Evolutionary conservation across 2,888 invertebrate genomes (phyloP).

Genomic region (Cacoxenus indagator): DNA sequence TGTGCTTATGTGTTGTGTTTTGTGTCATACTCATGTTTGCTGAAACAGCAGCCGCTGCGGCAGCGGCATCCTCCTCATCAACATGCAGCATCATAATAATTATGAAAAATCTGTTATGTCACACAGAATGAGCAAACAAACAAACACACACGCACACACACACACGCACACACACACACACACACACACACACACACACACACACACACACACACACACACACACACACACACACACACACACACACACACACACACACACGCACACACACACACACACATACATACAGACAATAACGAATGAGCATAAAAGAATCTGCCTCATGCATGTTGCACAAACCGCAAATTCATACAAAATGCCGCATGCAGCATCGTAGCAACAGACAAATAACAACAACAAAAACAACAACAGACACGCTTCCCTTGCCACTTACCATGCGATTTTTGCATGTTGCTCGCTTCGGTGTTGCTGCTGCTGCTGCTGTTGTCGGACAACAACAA

Average conservation of each 20-base stretch:
- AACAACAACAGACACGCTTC: background rate
- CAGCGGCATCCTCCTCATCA: too few relatives aligned
- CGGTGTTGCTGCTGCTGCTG: background rate
- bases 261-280: too few relatives aligned
- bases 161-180: too few relatives aligned
- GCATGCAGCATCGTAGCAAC: background rate
- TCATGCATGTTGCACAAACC: slow-evolving; percentile 6
- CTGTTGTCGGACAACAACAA: background rate
- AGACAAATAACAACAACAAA: too few relatives aligned
- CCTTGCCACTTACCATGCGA: background rate
- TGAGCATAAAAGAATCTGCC: background rate
- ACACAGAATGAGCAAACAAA: slow-evolving; percentile 7
- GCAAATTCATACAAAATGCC: slow-evolving; percentile 2
- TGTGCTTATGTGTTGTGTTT: background rate
- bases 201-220: too few relatives aligned
- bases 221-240: too few relatives aligned
- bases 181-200: too few relatives aligned
- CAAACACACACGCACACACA: too few relatives aligned
- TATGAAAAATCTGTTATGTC: slow-evolving; percentile 60
- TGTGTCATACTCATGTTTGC: slow-evolving; percentile 50
- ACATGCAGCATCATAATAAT: slow-evolving; percentile 65
- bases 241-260: too few relatives aligned
- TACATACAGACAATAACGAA: too few relatives aligned
- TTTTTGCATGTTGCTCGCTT: background rate
- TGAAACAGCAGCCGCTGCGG: slow-evolving; percentile 35